Percentiles rank a stretch among this genome's conserved stretches.
Evolutionary conservation across 2,888 invertebrate genomes (phyloP).

Genomic region (Latrodectus elegans): DNA sequence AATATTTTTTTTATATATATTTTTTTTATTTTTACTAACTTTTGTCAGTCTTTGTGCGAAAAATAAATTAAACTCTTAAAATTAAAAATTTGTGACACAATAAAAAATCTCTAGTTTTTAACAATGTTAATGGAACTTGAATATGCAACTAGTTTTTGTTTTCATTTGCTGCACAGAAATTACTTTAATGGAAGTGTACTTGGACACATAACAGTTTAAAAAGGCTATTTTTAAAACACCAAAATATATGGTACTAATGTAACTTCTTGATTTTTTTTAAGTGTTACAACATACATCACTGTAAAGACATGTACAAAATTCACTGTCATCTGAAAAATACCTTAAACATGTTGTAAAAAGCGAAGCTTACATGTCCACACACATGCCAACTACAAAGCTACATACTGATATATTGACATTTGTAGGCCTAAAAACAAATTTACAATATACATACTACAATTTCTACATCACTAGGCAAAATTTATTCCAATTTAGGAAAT

Average conservation of each 20-base stretch:
- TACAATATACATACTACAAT: conserved; percentile 45
- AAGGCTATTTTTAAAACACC: conserved; percentile 66
- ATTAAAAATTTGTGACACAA: conserved; percentile 45
- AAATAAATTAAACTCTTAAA: conserved; percentile 39
- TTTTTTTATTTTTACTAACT: conserved; percentile 30
- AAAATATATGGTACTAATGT: conserved; percentile 57
- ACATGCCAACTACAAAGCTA: conserved; percentile 60
- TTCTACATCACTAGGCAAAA: conserved; percentile 44
- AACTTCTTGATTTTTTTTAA: conserved; percentile 37
- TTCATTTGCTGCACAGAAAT: conserved; percentile 24
- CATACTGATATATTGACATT: conserved; percentile 49
- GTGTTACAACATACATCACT: conserved; percentile 61
- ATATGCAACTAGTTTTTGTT: conserved; percentile 35
- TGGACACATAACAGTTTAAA: conserved; percentile 63
- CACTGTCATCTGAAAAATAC: conserved; percentile 61
- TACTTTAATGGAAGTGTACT: conserved; percentile 35
- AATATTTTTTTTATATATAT: conserved; percentile 13
- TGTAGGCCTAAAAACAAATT: conserved; percentile 53
- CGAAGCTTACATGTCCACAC: conserved; percentile 60
- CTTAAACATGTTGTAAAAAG: conserved; percentile 67
- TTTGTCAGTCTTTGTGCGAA: conserved; percentile 58
- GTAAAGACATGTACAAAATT: conserved; percentile 66
- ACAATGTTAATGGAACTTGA: conserved; percentile 59
- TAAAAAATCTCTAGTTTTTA: conserved; percentile 56
- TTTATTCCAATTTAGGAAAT: conserved; percentile 28